Conservation (phyloP, 1,140 invertebrate genomes). For the Alviniconcha marisindica region DNA sequence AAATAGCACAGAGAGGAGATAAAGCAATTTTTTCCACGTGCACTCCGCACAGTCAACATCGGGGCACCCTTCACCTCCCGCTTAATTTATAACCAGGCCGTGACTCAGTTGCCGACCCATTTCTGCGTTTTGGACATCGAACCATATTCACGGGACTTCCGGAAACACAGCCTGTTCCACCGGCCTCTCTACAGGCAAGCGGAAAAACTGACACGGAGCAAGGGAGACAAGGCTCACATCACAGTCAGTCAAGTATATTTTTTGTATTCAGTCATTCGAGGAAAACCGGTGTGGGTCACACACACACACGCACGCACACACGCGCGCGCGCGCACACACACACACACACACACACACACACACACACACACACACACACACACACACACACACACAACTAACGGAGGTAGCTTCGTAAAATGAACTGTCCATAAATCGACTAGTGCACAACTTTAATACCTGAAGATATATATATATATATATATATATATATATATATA, state of each 20-base stretch:
- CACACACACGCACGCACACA: conserved; percentile 21
- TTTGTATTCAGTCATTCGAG: no score
- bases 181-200: no score
- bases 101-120: conserved; percentile 9
- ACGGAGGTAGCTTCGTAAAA: no score
- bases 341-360: conserved; percentile 12
- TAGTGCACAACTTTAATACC: no score
- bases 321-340: background rate
- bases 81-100: background rate
- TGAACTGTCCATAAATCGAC: no score
- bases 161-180: background rate
- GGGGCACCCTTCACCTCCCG: background rate
- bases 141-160: background rate
- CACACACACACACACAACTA: background rate
- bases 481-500: no score
- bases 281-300: no score
- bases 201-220: no score
- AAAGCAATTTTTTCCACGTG: conserved; percentile 37
- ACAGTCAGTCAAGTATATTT: background rate
- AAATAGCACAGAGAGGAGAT: background rate
- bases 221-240: background rate
- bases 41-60: conserved; percentile 21
- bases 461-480: no score
- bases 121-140: background rate
- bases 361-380: conserved; percentile 25